Base-by-base conservation (phyloP, 2,797 vertebrate species). In the Neopelma chrysocephalum region DNA sequence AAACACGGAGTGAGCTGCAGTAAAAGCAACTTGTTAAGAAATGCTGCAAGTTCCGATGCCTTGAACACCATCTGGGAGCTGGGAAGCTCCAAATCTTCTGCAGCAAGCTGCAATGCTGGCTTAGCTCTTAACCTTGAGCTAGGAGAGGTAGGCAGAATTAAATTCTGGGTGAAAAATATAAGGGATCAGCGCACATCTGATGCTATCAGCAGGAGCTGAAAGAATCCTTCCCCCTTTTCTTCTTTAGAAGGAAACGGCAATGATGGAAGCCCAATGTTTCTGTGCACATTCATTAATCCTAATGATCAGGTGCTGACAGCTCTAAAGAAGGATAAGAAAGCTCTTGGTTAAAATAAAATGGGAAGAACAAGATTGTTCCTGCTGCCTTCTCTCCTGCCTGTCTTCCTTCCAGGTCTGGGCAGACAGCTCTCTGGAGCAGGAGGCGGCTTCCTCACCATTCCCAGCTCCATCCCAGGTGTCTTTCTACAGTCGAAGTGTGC, bases 241-340 rank as follows among this genome's bases (percentile, higher is more conserved):
- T 86, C 80, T 90, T 27, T 14, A 75, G 80, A 71, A 62, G 87
- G 86, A 90, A 96, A 69, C 2, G 1, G 73, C 91, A 90, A 3
- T 43, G 90, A 91, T 91, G 77, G 95, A 94, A 95, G 79, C 53
- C 70, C 79, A 90, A 62, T 61, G 83, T 87, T 91, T 89, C 86
- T 51, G 25, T 36, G 66, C 11, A 2, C 1, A 1, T 92, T 94
- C 88, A 94, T 94, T 96, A 94, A 89, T 90, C 90, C 91, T 96
- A 93, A 93, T 87, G 88, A 90, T 95, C 90, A 94, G 93, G 94
- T 87, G 94, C 86, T 92, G 94, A 96, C 95, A 94, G 93, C 81
- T 94, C 83, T 53, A n/a, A 82, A 93, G 95, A 68, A 88, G 2
- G 0, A 83, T 51, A 85, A 58, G 50, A 87, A 93, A 91, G 75